Evolutionary conservation across 2,797 vertebrate genomes (phyloP), one percentile per base, ranked within the genome.

Genomic region (Cirrhinus mrigala): DNA sequence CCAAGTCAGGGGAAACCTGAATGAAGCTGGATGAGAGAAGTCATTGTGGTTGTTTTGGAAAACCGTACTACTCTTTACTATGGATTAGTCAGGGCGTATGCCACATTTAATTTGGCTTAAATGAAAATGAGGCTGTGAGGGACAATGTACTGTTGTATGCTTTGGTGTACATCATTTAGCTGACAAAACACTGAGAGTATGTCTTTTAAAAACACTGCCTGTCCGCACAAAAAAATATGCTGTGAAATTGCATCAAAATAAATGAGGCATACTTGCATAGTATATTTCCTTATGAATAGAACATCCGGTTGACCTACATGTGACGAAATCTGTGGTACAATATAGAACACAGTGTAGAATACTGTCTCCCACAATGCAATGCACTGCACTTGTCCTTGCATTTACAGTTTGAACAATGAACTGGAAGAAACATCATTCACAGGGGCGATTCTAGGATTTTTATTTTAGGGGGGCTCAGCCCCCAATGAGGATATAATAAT

Each of bases 41-140:
- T 80, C 78, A 80, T 52, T 50, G 44, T 80, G 78, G 62, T 80
- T 33, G 54, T 48, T 48, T 50, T 33, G 54, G 69, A 73, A 73
- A 20, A 10, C 10, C 33, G 56, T 24, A 70, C 33, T 56, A 27
- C 48, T 37, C 14, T 44, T 37, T 50, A 52, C 54, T 40, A 77
- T 77, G 75, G 75, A 60, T 78, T 44, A 60, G 22, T 78, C 54
- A 7, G 56, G 76, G 56, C 15, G 62, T 78, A 20, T 46, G 54
- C 22, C 76, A 78, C 56, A 60, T 27, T 78, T 62, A 60, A 62
- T 78, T 78, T 60, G 12, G 37, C 54, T 76, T 76, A 2, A 78
- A 78, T 24, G 22, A 78, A 78, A 37, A 58, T 22, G 4, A 60
- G 7, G 33, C 54, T 5, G 37, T 40, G n/a, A 40, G 7, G 20